Evolutionary conservation across 1,140 invertebrate genomes (phyloP).

Genomic region (Wiebesia pumilae): DNA sequence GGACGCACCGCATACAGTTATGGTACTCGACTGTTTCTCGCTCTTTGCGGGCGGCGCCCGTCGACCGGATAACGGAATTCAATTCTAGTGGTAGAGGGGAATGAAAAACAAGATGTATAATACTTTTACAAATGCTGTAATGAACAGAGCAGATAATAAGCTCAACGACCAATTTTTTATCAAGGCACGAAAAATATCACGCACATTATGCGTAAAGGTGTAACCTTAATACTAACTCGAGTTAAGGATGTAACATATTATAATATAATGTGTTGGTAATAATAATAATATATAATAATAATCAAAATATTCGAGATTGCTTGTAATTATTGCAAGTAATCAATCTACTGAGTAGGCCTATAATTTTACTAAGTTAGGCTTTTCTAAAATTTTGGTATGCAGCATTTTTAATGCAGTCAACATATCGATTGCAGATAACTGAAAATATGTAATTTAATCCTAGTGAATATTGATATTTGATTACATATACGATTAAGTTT

Average conservation of each 20-base stretch:
- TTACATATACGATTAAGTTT: background rate
- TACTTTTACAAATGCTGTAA: constrained; percentile 14
- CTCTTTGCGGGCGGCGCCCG: background rate
- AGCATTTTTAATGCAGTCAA: background rate
- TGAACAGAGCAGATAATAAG: background rate
- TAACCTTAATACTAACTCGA: background rate
- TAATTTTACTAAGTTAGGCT: background rate
- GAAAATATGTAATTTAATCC: background rate
- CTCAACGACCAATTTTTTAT: background rate
- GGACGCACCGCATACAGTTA: constrained; percentile 4
- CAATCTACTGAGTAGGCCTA: background rate
- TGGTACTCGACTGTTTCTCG: background rate
- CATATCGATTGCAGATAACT: background rate
- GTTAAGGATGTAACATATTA: background rate
- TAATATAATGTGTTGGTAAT: background rate
- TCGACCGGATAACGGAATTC: background rate
- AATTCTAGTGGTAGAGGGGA: background rate
- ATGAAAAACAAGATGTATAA: constrained; percentile 1
- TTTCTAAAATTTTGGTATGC: background rate
- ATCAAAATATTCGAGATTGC: background rate
- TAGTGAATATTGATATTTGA: background rate
- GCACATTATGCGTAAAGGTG: background rate
- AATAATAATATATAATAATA: too few species aligned
- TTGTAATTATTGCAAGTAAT: background rate
- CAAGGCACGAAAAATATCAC: background rate